These are phyloP conservation scores for Engraulis encrasicolus DNA, from an alignment of 2,113 vertebrate genomes.

Conservation along the genomic window DNA sequence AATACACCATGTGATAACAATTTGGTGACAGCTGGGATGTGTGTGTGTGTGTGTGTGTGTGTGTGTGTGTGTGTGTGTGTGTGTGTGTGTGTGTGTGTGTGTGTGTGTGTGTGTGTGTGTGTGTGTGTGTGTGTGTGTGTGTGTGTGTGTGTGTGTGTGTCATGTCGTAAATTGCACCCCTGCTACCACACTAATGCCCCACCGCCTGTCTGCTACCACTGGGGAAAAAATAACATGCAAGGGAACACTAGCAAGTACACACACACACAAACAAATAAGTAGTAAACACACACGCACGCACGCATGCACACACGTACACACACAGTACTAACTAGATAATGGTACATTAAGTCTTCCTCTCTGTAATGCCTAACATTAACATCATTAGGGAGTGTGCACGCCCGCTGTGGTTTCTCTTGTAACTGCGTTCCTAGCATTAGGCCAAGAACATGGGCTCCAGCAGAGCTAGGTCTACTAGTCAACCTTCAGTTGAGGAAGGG, in stretches of 20 bases:
- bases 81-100: neutral
- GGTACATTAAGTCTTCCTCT: neutral
- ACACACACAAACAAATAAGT: neutral
- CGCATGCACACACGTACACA: neutral
- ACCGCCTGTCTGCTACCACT: neutral
- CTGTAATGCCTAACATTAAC: neutral
- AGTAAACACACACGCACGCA: neutral
- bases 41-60: neutral
- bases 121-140: neutral
- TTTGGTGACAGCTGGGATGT: neutral
- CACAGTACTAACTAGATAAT: neutral
- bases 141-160: constrained; percentile 1
- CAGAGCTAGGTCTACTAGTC: too few relatives aligned
- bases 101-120: too few relatives aligned
- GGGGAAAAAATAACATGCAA: neutral
- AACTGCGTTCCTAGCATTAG: neutral
- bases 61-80: constrained; percentile 8
- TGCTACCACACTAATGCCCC: constrained; percentile 1
- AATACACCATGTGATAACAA: neutral
- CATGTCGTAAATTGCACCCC: constrained; percentile 15
- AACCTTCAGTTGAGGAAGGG: too few relatives aligned
- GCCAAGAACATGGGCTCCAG: too few relatives aligned
- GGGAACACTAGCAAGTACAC: neutral
- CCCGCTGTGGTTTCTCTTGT: neutral
- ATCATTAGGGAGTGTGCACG: neutral